Percentiles rank a stretch among this genome's conserved stretches.
These are phyloP conservation scores for Astropecten irregularis DNA, from an alignment of 53 echinoderm and acorn worm species.

Conservation along the genomic window DNA sequence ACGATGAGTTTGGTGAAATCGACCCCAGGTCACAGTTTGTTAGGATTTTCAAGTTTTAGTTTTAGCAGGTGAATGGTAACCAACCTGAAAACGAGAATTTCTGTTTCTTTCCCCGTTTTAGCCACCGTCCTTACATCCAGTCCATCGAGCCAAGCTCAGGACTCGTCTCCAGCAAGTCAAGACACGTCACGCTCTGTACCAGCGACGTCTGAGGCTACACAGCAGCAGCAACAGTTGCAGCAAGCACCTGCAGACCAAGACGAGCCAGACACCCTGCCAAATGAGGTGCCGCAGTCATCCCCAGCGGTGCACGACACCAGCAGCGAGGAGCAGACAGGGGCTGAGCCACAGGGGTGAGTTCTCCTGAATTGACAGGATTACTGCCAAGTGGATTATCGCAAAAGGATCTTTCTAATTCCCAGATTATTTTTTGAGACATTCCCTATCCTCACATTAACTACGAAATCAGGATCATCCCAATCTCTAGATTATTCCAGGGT, in stretches of 20 bases:
- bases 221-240: constrained; percentile 1
- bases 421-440: too few species aligned
- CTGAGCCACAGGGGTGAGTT: constrained; percentile 2
- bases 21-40: too few species aligned
- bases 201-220: constrained; percentile 46
- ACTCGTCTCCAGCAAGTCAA: constrained; percentile 35
- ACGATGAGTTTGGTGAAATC: too few species aligned
- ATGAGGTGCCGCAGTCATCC: constrained; percentile 45
- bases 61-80: too few species aligned
- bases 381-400: not conserved
- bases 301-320: not conserved
- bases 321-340: constrained; percentile 10
- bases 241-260: constrained; percentile 24
- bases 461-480: too few species aligned
- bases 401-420: not conserved
- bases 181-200: constrained; percentile 76
- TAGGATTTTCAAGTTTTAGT: too few species aligned
- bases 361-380: too few species aligned
- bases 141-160: constrained; percentile 47
- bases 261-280: constrained; percentile 79
- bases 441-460: too few species aligned
- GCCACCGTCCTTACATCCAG: constrained; percentile 62
- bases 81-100: too few species aligned
- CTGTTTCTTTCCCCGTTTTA: not conserved
- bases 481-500: too few species aligned